phyloP scores from a whole-genome alignment of 2,888 invertebrate species.

The Hesperia comma region DNA sequence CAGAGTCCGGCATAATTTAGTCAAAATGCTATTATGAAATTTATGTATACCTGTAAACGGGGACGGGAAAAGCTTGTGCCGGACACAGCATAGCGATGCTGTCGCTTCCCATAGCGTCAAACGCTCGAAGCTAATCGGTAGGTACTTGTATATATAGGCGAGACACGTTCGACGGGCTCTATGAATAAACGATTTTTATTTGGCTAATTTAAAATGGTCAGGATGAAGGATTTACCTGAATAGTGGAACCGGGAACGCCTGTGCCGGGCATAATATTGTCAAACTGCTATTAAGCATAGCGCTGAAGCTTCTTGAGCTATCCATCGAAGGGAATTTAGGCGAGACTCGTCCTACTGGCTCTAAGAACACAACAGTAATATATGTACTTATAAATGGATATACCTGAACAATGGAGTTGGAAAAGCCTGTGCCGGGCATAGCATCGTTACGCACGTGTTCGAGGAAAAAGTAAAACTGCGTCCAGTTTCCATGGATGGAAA shows the following conservation, averaged over 20 bases:
- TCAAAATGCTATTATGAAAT: slow-evolving; percentile 60
- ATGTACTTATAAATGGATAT: slow-evolving; percentile 57
- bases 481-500: slow-evolving; percentile 80
- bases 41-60: slow-evolving; percentile 84
- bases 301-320: slow-evolving; percentile 86
- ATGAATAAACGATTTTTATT: slow-evolving; percentile 50
- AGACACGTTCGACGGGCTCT: slow-evolving; percentile 88
- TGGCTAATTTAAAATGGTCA: slow-evolving; percentile 35
- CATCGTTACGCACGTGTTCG: slow-evolving; percentile 83
- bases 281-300: slow-evolving; percentile 77
- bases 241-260: slow-evolving; percentile 89
- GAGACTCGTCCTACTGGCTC: slow-evolving; percentile 86
- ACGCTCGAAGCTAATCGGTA: slow-evolving; percentile 86
- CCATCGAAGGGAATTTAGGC: slow-evolving; percentile 85
- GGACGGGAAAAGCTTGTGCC: slow-evolving; percentile 90
- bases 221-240: slow-evolving; percentile 84
- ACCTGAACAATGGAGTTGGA: slow-evolving; percentile 90
- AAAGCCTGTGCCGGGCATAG: slow-evolving; percentile 89
- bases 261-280: slow-evolving; percentile 89
- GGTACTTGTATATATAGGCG: slow-evolving; percentile 86
- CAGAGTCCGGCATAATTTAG: slow-evolving; percentile 89
- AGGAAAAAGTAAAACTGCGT: slow-evolving; percentile 76
- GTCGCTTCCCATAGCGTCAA: slow-evolving; percentile 81
- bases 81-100: slow-evolving; percentile 86
- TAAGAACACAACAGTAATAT: slow-evolving; percentile 65